Evolutionary conservation across 2,113 vertebrate genomes (phyloP).

Genomic region (Chitala chitala): DNA sequence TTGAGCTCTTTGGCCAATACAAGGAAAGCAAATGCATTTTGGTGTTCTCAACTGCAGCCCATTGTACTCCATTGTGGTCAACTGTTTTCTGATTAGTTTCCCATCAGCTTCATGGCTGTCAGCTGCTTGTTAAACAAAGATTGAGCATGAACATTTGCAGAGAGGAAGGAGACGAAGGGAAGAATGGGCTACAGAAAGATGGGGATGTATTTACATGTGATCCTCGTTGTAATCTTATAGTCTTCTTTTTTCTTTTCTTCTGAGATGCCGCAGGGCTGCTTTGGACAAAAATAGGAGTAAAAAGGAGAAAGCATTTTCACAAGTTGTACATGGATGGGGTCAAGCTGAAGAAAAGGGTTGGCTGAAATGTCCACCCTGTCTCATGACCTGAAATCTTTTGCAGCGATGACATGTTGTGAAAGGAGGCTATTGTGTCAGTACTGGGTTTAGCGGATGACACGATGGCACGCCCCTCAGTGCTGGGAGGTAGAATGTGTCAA

Average conservation of each 20-base stretch:
- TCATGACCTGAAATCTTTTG: slow-evolving; percentile 42
- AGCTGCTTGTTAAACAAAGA: background rate
- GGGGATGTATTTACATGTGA: background rate
- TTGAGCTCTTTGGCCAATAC: background rate
- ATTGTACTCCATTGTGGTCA: background rate
- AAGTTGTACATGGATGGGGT: too few species aligned
- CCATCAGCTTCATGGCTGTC: too few species aligned
- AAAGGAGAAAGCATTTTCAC: background rate
- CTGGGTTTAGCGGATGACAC: slow-evolving; percentile 53
- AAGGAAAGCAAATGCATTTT: background rate
- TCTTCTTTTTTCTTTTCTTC: slow-evolving; percentile 29
- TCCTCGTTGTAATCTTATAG: slow-evolving; percentile 28
- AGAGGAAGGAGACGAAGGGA: background rate
- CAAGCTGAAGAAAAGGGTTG: too few species aligned
- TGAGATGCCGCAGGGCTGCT: slow-evolving; percentile 25
- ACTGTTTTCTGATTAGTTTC: too few species aligned
- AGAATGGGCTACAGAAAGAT: slow-evolving; percentile 20
- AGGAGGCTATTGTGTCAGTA: slow-evolving; percentile 64
- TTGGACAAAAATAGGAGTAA: too few species aligned
- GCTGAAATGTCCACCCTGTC: background rate
- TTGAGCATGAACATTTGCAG: background rate
- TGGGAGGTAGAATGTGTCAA: slow-evolving; percentile 57
- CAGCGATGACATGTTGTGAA: slow-evolving; percentile 65
- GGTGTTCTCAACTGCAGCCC: background rate
- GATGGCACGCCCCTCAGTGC: slow-evolving; percentile 57